Conservation (phyloP, 2,797 vertebrate species). For the Xiphophorus birchmanni region DNA sequence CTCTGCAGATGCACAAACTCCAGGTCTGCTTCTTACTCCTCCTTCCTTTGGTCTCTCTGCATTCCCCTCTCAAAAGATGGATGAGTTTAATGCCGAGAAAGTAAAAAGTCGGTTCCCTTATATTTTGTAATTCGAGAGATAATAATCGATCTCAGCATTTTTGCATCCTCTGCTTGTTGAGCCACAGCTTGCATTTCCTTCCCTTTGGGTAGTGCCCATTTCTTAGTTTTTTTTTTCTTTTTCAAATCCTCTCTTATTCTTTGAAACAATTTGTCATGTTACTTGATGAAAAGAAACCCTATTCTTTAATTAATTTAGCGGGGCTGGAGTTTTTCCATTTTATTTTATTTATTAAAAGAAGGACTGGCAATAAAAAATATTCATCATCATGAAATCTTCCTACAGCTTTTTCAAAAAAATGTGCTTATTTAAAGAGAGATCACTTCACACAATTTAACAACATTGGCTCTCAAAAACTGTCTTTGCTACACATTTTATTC, state of each 20-base stretch:
- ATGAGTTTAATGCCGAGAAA: slow-evolving; percentile 75
- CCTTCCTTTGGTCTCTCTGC: slow-evolving; percentile 16
- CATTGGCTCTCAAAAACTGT: neutral
- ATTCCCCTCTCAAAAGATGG: slow-evolving; percentile 58
- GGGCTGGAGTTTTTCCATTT: neutral
- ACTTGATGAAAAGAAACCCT: slow-evolving; percentile 8
- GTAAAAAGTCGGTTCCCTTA: slow-evolving; percentile 56
- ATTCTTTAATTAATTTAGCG: slow-evolving; percentile 26
- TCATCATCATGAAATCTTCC: slow-evolving; percentile 2
- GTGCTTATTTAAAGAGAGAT: slow-evolving; percentile 28
- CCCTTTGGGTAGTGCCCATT: slow-evolving; percentile 14
- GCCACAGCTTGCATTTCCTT: slow-evolving; percentile 12
- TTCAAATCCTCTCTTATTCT: slow-evolving; percentile 3
- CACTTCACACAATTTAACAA: slow-evolving; percentile 6
- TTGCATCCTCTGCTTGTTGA: slow-evolving; percentile 12
- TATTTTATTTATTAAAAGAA: slow-evolving; percentile 21
- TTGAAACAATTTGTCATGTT: slow-evolving; percentile 2
- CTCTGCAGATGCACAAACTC: slow-evolving; percentile 46
- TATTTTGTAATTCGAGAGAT: slow-evolving; percentile 41
- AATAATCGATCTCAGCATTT: slow-evolving; percentile 25
- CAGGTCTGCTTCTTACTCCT: slow-evolving; percentile 21
- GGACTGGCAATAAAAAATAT: slow-evolving; percentile 5
- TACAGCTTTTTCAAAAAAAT: slow-evolving; percentile 16
- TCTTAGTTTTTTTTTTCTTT: neutral
- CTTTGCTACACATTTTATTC: slow-evolving; percentile 8